Evolutionary conservation across 2,797 vertebrate genomes (phyloP).

Genomic region (Acanthurus lineatus): DNA sequence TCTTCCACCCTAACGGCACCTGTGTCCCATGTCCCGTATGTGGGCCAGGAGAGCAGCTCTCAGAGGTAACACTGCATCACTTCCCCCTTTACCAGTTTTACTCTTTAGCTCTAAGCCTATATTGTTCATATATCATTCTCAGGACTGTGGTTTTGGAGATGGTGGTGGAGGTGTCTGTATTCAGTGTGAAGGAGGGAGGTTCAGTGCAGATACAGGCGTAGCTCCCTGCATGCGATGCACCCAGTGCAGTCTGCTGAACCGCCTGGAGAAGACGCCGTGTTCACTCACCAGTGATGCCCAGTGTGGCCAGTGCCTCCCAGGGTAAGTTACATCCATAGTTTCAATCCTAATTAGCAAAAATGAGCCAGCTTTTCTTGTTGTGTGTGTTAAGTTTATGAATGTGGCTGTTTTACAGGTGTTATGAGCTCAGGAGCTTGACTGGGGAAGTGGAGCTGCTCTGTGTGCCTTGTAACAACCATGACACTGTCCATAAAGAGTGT

Average conservation of each 20-base stretch:
- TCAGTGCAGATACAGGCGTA: conserved; percentile 64
- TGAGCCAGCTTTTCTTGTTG: neutral
- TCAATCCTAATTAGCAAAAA: neutral
- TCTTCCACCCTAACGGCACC: conserved; percentile 64
- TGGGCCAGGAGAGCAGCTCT: conserved; percentile 73
- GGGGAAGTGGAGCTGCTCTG: conserved; percentile 71
- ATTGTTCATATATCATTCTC: neutral
- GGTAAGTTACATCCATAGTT: conserved; percentile 41
- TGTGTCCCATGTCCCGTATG: conserved; percentile 73
- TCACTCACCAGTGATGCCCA: conserved; percentile 44
- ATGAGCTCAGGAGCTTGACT: conserved; percentile 73
- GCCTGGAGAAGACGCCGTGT: conserved; percentile 54
- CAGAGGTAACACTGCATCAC: conserved; percentile 55
- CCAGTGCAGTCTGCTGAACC: conserved; percentile 73
- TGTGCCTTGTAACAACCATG: conserved; percentile 61
- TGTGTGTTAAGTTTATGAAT: neutral
- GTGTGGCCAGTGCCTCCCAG: conserved; percentile 67
- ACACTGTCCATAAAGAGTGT: conserved; percentile 66
- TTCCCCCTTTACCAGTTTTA: neutral
- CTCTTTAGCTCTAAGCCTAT: neutral
- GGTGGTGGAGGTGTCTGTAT: conserved; percentile 65
- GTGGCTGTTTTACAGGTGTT: conserved; percentile 63
- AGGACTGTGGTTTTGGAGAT: conserved; percentile 81
- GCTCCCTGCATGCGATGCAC: conserved; percentile 76
- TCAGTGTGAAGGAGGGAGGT: conserved; percentile 61